Conservation (phyloP, 2,888 invertebrate species). For the Rhopalosiphum nymphaeae region DNA sequence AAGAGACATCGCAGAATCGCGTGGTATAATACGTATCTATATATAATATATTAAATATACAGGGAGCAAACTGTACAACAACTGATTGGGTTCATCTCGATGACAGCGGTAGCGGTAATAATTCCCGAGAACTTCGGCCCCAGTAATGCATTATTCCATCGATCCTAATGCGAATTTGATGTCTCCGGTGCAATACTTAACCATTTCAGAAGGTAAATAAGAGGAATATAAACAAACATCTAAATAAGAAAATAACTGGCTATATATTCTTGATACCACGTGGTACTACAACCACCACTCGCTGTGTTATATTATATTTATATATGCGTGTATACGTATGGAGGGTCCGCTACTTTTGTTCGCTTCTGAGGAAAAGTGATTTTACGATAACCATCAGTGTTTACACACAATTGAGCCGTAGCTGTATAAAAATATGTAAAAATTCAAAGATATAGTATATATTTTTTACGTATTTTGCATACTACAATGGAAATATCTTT, state of each 20-base stretch:
- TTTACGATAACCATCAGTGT: background rate
- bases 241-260: constrained; percentile 2
- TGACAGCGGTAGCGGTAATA: background rate
- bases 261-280: background rate
- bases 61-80: background rate
- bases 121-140: constrained; percentile 18
- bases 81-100: constrained; percentile 40
- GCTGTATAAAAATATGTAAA: background rate
- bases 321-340: background rate
- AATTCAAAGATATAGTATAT: background rate
- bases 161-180: constrained; percentile 61
- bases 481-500: background rate
- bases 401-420: background rate
- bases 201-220: constrained; percentile 23
- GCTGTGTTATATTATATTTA: background rate
- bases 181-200: constrained; percentile 47
- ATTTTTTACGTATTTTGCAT: background rate
- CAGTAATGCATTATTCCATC: constrained; percentile 8
- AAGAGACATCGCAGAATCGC: background rate
- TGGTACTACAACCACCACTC: background rate
- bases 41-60: constrained; percentile 19
- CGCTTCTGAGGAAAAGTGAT: background rate
- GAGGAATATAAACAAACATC: background rate
- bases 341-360: background rate
- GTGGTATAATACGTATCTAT: background rate